Evolutionary conservation across 1,140 invertebrate genomes (phyloP).

Genomic region (Drosophila erecta): DNA sequence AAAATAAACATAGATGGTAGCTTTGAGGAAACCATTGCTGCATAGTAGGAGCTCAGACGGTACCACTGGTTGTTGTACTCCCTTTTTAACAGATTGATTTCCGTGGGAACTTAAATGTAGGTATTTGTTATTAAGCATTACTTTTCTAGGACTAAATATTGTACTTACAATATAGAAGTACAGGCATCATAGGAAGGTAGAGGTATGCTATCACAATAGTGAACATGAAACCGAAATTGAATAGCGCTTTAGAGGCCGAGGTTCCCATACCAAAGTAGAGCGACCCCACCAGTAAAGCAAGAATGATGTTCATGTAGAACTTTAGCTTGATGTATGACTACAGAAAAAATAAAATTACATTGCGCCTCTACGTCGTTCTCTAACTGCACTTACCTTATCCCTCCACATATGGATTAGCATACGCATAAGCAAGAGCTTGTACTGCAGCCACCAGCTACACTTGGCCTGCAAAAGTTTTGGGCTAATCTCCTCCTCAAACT

Average conservation of each 20-base stretch:
- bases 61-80: slow-evolving; percentile 98
- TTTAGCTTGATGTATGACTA: slow-evolving; percentile 90
- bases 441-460: slow-evolving; percentile 88
- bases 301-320: slow-evolving; percentile 88
- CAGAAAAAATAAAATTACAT: slow-evolving; percentile 63
- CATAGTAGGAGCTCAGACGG: slow-evolving; percentile 94
- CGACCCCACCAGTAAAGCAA: slow-evolving; percentile 89
- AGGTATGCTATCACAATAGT: slow-evolving; percentile 91
- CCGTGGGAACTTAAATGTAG: slow-evolving; percentile 91
- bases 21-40: slow-evolving; percentile 91
- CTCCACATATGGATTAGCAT: slow-evolving; percentile 90
- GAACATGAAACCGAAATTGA: slow-evolving; percentile 93
- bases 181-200: slow-evolving; percentile 92
- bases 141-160: too few relatives aligned
- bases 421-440: slow-evolving; percentile 87
- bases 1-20: slow-evolving; percentile 90
- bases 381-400: slow-evolving; percentile 86
- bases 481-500: slow-evolving; percentile 80
- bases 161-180: slow-evolving; percentile 90
- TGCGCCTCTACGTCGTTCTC: slow-evolving; percentile 75
- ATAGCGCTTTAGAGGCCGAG: slow-evolving; percentile 91
- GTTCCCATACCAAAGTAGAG: slow-evolving; percentile 90
- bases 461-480: slow-evolving; percentile 86
- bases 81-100: slow-evolving; percentile 93
- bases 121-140: accelerated